Evolutionary conservation across 2,113 vertebrate genomes (phyloP).

Genomic region (Cercocebus atys): DNA sequence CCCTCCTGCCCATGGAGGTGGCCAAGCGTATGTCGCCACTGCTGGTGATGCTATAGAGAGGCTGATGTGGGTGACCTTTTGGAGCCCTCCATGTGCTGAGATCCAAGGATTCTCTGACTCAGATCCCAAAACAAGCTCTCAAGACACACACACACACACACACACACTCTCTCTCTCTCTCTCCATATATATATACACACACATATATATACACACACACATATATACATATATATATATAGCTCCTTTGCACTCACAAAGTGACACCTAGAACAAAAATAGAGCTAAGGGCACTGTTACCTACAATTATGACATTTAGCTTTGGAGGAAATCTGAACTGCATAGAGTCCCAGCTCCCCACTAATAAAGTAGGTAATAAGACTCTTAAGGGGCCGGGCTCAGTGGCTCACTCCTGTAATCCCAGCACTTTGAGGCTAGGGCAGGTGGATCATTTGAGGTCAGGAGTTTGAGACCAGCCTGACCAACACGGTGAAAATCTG

Average conservation of each 20-base stretch:
- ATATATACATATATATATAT: fast-evolving
- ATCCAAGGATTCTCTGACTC: not conserved
- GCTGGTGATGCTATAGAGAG: not conserved
- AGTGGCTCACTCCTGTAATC: too few species aligned
- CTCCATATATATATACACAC: too few species aligned
- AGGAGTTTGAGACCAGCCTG: too few species aligned
- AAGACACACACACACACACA: not conserved
- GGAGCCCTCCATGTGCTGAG: not conserved
- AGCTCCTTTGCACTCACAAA: not conserved
- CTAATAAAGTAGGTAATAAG: not conserved
- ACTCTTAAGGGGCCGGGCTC: not conserved
- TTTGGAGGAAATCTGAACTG: not conserved
- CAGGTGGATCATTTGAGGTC: too few species aligned
- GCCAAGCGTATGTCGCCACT: not conserved
- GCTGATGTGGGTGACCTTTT: not conserved
- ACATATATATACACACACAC: too few species aligned
- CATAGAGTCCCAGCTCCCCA: not conserved
- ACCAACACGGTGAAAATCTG: too few species aligned
- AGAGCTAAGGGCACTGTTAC: not conserved
- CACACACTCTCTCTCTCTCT: too few species aligned
- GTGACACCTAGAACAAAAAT: not conserved
- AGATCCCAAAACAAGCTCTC: not conserved
- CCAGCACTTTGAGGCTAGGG: too few species aligned
- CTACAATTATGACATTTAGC: not conserved
- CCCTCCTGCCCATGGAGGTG: not conserved